These are phyloP conservation scores for Drosophila orena DNA, from an alignment of 1,140 invertebrate species.

Conservation along the genomic window DNA sequence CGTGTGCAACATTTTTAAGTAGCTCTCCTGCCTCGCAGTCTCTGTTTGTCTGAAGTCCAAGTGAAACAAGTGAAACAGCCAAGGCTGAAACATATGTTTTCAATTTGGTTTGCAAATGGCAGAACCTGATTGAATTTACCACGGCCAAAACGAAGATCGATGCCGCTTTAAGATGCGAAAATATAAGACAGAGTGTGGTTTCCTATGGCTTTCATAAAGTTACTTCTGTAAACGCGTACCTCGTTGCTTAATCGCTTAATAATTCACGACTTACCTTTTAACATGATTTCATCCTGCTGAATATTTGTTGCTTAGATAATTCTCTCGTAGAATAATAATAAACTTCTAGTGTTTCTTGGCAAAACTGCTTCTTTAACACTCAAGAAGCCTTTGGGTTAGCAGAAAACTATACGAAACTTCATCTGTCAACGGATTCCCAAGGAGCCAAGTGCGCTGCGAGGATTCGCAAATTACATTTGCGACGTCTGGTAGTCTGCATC, in stretches of 20 bases:
- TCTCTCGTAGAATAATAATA: no score
- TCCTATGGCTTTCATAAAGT: no score
- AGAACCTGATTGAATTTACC: slow-evolving; percentile 77
- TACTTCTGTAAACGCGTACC: no score
- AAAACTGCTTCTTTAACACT: slow-evolving; percentile 16
- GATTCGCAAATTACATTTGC: slow-evolving; percentile 76
- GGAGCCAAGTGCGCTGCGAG: slow-evolving; percentile 26
- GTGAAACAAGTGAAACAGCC: slow-evolving; percentile 33
- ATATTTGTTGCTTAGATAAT: no score
- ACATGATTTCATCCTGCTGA: no score
- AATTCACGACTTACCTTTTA: no score
- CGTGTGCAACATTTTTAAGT: slow-evolving; percentile 83
- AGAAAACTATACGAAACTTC: slow-evolving; percentile 64
- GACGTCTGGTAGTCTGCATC: slow-evolving; percentile 66
- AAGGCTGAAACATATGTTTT: slow-evolving; percentile 73
- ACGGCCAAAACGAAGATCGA: slow-evolving; percentile 66
- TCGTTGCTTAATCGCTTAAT: no score
- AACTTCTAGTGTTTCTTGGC: no score
- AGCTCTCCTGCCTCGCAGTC: slow-evolving; percentile 51
- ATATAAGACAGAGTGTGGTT: no score
- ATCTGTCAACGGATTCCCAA: slow-evolving; percentile 54
- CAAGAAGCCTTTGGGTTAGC: neutral
- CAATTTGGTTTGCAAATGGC: slow-evolving; percentile 78
- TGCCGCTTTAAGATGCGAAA: slow-evolving; percentile 28
- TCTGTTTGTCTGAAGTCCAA: slow-evolving; percentile 66